Evolutionary conservation across 2,888 invertebrate species (phyloP).

Genomic region (Apotomis betuletana): DNA sequence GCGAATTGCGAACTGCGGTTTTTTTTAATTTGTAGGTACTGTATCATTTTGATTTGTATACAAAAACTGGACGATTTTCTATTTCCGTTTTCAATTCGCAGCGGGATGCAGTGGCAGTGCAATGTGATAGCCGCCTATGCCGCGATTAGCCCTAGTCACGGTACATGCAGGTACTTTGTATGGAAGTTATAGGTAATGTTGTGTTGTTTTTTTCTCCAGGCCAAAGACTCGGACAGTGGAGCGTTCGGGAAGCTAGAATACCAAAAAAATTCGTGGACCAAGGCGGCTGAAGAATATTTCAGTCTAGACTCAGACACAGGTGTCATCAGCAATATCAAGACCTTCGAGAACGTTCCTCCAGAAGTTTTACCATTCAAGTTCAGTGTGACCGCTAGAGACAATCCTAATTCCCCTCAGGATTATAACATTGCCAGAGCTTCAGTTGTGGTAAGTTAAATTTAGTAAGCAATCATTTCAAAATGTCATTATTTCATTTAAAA

Average conservation of each 20-base stretch:
- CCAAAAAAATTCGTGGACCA: slow-evolving; percentile 78
- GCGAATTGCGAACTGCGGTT: no score
- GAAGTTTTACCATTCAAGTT: slow-evolving; percentile 89
- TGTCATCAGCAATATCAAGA: slow-evolving; percentile 88
- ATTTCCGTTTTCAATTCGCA: no score
- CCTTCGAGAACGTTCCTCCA: slow-evolving; percentile 86
- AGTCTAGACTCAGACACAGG: slow-evolving; percentile 89
- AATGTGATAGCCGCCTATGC: no score
- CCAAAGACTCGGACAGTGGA: slow-evolving; percentile 93
- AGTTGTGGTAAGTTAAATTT: slow-evolving; percentile 83
- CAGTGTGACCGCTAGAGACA: slow-evolving; percentile 88
- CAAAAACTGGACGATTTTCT: no score
- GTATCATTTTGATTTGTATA: no score
- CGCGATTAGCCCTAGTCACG: no score
- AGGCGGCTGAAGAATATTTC: slow-evolving; percentile 86
- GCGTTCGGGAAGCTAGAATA: slow-evolving; percentile 92
- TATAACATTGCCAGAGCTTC: slow-evolving; percentile 86
- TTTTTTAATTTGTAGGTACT: no score
- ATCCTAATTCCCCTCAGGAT: slow-evolving; percentile 85
- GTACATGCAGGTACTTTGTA: neutral
- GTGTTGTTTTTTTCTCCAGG: slow-evolving; percentile 70
- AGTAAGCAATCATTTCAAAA: no score
- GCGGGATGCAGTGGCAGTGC: no score
- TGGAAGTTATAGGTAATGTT: no score
- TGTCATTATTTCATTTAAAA: no score